phyloP scores from a whole-genome alignment of 2,113 vertebrate genomes.

The Clinocottus analis region DNA sequence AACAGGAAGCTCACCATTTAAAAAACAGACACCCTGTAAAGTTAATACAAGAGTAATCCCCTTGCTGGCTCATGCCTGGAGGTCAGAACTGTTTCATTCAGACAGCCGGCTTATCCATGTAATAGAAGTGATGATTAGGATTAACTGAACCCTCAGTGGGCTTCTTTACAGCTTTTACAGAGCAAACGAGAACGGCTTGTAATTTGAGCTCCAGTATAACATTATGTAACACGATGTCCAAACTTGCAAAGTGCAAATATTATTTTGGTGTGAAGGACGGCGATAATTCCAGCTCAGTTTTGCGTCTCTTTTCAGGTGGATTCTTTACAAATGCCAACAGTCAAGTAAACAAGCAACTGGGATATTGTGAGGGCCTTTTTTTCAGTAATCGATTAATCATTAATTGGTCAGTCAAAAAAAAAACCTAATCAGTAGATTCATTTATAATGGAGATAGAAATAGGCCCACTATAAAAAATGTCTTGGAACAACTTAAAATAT shows the following conservation, averaged over 20 bases:
- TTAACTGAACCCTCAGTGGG: neutral
- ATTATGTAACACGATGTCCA: neutral
- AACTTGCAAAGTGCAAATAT: neutral
- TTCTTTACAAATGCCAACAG: neutral
- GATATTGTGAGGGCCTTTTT: neutral
- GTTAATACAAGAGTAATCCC: neutral
- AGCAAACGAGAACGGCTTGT: neutral
- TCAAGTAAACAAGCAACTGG: neutral
- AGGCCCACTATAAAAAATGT: neutral
- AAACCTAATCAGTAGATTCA: neutral
- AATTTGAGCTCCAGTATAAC: neutral
- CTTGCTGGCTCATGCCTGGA: neutral
- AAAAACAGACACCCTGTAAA: neutral
- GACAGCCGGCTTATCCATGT: neutral
- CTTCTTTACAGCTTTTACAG: neutral
- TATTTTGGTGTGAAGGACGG: neutral
- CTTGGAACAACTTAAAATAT: neutral
- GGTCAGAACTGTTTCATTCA: neutral
- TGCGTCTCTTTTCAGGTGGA: neutral
- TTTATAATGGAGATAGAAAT: neutral
- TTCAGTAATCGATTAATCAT: neutral
- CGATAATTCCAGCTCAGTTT: neutral
- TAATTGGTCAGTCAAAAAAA: neutral
- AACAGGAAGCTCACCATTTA: conserved; percentile 39
- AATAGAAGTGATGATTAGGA: neutral